Conservation (phyloP, 1,140 invertebrate genomes). For the Sarcophaga peregrina region DNA sequence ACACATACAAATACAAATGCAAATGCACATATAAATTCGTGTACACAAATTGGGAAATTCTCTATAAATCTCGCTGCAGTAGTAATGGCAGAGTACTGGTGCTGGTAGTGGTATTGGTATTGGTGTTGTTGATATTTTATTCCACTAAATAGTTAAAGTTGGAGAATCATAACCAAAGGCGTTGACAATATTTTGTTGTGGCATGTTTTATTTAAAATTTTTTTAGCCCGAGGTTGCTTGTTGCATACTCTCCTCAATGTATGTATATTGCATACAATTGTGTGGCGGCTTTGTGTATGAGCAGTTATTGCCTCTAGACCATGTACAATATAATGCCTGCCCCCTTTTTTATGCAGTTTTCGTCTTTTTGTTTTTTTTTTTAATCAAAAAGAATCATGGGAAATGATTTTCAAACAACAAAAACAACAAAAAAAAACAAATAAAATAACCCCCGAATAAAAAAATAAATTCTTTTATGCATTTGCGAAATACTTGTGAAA, state of each 20-base stretch:
- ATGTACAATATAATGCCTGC: neutral
- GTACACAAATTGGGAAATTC: neutral
- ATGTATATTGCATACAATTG: neutral
- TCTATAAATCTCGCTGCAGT: too few species aligned
- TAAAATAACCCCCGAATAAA: too few species aligned
- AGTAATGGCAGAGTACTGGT: too few species aligned
- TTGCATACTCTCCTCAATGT: neutral
- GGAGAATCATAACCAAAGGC: slow-evolving; percentile 1
- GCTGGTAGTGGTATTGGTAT: too few species aligned
- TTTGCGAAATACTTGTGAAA: too few species aligned
- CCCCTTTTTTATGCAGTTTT: neutral
- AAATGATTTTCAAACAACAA: slow-evolving; percentile 1
- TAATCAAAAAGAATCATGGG: slow-evolving; percentile 15
- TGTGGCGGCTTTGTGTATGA: neutral
- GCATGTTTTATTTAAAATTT: slow-evolving; percentile 2
- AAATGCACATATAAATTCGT: neutral
- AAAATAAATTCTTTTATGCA: too few species aligned
- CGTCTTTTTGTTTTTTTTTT: neutral
- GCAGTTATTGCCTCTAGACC: slow-evolving; percentile 8
- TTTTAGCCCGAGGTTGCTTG: neutral
- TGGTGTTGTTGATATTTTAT: neutral
- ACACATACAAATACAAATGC: neutral
- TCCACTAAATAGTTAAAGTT: slow-evolving; percentile 6
- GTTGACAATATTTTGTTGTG: slow-evolving; percentile 14
- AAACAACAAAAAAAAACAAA: too few species aligned